Conservation (phyloP, 2,797 vertebrate genomes). For the Valencia hispanica region DNA sequence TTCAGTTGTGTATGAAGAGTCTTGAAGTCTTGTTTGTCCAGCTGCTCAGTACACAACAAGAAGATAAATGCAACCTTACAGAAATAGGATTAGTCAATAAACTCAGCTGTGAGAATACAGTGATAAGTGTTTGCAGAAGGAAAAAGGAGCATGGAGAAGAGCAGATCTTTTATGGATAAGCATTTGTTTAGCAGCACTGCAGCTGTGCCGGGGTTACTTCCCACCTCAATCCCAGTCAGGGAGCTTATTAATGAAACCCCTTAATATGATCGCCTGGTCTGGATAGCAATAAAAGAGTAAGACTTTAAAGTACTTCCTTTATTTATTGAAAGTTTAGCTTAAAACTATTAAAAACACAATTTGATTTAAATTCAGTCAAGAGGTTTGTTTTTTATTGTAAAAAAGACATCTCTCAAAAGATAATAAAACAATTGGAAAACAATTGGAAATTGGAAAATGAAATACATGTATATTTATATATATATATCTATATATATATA, state of each 20-base stretch:
- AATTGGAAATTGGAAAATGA: no score
- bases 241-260: constrained; percentile 55
- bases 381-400: no score
- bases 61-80: constrained; percentile 48
- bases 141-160: constrained; percentile 9
- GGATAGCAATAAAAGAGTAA: no score
- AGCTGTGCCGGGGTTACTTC: constrained; percentile 69
- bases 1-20: background rate
- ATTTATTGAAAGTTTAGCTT: no score
- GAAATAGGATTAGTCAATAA: constrained; percentile 61
- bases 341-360: no score
- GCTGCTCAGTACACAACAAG: constrained; percentile 24
- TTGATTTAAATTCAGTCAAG: no score
- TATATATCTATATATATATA: no score
- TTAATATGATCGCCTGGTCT: constrained; percentile 2
- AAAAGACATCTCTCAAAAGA: no score
- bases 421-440: no score
- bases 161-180: constrained; percentile 74
- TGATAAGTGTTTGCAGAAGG: constrained; percentile 23
- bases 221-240: constrained; percentile 66
- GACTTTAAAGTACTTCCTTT: no score
- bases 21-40: constrained; percentile 53
- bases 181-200: constrained; percentile 71
- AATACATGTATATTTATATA: no score
- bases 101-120: constrained; percentile 53